Conservation (phyloP, 2,797 vertebrate genomes). For the Galagoides demidoff region DNA sequence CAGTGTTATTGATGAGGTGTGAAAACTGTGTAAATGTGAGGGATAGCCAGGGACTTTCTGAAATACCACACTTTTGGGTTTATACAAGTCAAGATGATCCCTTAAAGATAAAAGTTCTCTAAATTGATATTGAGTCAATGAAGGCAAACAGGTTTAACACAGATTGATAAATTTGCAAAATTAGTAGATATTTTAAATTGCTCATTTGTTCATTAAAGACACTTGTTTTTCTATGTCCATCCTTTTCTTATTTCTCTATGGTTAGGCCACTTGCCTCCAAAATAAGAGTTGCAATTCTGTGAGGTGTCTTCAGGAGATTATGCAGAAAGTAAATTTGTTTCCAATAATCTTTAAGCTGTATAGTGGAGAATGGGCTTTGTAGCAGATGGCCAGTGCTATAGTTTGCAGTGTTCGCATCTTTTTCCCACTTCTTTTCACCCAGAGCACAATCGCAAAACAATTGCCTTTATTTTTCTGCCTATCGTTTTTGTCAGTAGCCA, state of each 20-base stretch:
- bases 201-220: neutral
- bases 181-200: neutral
- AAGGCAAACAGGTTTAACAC: neutral
- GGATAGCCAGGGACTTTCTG: neutral
- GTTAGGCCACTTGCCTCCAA: neutral
- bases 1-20: neutral
- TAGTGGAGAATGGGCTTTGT: neutral
- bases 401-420: neutral
- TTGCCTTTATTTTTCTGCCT: constrained; percentile 20
- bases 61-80: neutral
- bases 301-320: neutral
- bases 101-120: neutral
- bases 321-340: neutral
- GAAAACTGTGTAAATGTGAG: neutral
- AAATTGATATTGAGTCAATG: neutral
- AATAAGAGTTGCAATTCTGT: neutral
- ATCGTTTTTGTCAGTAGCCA: neutral
- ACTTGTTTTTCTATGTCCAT: neutral
- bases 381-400: neutral
- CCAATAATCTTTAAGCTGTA: neutral
- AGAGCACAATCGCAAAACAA: neutral
- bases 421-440: neutral
- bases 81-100: neutral
- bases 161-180: neutral
- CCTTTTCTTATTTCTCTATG: neutral